A percentile compares a stretch with the other conserved stretches of the same genome.
These are phyloP conservation scores for Planococcus citri DNA, from an alignment of 1,140 invertebrate species.

Conservation along the genomic window DNA sequence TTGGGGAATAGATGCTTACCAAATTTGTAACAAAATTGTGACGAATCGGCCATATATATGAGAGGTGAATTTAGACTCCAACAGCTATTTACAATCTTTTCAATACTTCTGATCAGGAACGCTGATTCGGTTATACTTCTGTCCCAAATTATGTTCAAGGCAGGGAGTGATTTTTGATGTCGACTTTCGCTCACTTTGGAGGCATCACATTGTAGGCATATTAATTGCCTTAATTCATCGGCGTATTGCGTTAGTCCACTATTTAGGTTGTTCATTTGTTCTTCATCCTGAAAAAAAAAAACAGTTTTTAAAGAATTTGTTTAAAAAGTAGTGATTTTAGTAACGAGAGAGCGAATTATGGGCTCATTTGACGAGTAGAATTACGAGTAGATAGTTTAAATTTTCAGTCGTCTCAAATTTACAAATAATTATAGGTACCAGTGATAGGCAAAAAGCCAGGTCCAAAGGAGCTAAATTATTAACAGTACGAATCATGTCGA, in stretches of 20 bases:
- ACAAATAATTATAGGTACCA: too few relatives aligned
- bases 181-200: constrained; percentile 21
- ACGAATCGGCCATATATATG: background rate
- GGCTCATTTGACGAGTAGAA: too few relatives aligned
- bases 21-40: background rate
- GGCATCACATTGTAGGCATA: constrained; percentile 22
- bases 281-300: background rate
- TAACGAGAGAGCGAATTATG: too few relatives aligned
- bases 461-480: constrained; percentile 8
- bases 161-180: background rate
- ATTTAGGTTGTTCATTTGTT: constrained; percentile 13
- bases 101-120: background rate
- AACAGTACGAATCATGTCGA: constrained; percentile 1
- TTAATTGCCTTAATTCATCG: constrained; percentile 12
- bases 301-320: background rate
- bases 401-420: too few relatives aligned
- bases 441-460: constrained; percentile 18
- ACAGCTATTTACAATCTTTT: background rate
- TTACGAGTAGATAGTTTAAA: too few relatives aligned
- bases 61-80: background rate
- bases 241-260: constrained; percentile 1
- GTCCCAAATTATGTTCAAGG: constrained; percentile 6
- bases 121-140: background rate
- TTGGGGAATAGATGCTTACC: background rate
- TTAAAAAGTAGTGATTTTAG: too few relatives aligned